phyloP scores from a whole-genome alignment of 2,888 invertebrate species.

The Ametastegia equiseti region DNA sequence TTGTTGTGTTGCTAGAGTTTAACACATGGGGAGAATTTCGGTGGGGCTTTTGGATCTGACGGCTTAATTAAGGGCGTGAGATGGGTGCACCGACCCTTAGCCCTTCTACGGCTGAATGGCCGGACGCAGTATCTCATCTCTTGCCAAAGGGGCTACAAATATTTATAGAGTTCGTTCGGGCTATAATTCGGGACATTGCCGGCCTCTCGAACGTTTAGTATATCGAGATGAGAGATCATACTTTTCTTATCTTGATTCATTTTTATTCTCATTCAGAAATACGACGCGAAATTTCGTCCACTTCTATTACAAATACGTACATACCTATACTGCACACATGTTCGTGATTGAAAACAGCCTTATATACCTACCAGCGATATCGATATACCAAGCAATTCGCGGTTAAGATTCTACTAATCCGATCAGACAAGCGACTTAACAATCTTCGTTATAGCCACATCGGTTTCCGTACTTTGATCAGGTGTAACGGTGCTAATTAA shows the following conservation, averaged over 20 bases:
- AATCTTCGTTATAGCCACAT: constrained; percentile 26
- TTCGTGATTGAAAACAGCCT: not conserved
- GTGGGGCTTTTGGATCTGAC: constrained; percentile 42
- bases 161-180: constrained; percentile 41
- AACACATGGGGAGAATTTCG: constrained; percentile 18
- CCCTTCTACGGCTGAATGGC: constrained; percentile 23
- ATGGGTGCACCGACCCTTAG: constrained; percentile 46
- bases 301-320: not conserved
- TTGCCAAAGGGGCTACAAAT: constrained; percentile 22
- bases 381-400: constrained; percentile 9
- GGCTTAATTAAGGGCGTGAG: constrained; percentile 48
- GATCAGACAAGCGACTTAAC: constrained; percentile 23
- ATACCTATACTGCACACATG: not conserved
- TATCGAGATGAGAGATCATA: not conserved
- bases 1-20: constrained; percentile 21
- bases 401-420: constrained; percentile 12
- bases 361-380: not conserved
- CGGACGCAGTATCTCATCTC: constrained; percentile 42
- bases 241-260: not conserved
- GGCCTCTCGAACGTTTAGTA: constrained; percentile 6
- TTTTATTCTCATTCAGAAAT: constrained; percentile 8
- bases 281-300: not conserved
- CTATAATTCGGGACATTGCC: constrained; percentile 26
- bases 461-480: constrained; percentile 26
- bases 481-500: constrained; percentile 30